Evolutionary conservation across 1,140 invertebrate species (phyloP).

Genomic region (Arctopsyche grandis): DNA sequence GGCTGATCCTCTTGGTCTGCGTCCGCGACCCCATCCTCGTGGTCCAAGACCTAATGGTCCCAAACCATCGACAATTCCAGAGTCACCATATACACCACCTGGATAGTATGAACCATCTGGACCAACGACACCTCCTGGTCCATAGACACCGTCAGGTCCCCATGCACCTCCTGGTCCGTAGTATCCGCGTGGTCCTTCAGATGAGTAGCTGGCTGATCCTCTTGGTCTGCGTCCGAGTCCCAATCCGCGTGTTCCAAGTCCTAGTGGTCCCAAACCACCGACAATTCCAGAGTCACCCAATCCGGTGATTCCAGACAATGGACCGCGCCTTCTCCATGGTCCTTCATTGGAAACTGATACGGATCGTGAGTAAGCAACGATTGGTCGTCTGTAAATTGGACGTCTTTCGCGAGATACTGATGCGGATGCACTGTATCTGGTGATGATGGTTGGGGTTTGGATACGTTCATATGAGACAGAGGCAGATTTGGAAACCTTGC

Average conservation of each 20-base stretch:
- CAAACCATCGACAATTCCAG: not conserved
- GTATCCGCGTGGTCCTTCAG: not conserved
- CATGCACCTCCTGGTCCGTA: not conserved
- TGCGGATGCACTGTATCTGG: slow-evolving; percentile 21
- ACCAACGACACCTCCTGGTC: not conserved
- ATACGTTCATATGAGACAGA: slow-evolving; percentile 4
- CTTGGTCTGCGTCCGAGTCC: not conserved
- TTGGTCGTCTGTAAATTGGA: not conserved
- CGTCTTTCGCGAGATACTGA: slow-evolving; percentile 33
- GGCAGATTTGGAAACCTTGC: no score
- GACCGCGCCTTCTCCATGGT: not conserved
- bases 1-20: not conserved
- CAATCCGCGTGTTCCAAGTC: not conserved
- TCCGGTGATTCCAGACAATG: no score
- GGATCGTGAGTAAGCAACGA: not conserved
- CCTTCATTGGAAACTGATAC: slow-evolving; percentile 7
- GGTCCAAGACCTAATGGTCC: not conserved
- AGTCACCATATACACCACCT: not conserved
- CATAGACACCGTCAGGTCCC: not conserved
- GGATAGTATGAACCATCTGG: not conserved
- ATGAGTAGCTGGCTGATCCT: not conserved
- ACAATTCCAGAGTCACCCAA: no score
- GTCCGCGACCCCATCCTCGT: not conserved
- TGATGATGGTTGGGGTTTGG: slow-evolving; percentile 13
- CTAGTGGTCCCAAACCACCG: not conserved